These are phyloP conservation scores for Chloroclysta siterata DNA, from an alignment of 2,888 invertebrate species.

Conservation along the genomic window DNA sequence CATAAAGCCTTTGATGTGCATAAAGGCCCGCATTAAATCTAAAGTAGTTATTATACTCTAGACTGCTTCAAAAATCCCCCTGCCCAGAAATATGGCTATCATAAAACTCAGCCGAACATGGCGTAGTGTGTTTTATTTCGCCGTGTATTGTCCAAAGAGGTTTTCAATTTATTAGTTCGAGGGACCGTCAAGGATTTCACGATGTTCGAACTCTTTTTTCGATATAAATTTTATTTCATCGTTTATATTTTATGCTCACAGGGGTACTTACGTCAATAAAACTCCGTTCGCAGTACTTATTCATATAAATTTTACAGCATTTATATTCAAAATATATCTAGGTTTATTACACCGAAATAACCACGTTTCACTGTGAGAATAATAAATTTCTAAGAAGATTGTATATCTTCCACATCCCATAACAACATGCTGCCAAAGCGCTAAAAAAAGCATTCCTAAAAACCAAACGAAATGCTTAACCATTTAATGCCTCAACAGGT, in stretches of 20 bases:
- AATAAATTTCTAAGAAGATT: neutral
- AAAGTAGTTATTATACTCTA: constrained; percentile 9
- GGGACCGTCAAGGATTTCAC: constrained; percentile 37
- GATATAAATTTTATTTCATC: constrained; percentile 45
- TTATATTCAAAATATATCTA: constrained; percentile 3
- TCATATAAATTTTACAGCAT: constrained; percentile 17
- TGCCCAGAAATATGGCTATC: constrained; percentile 54
- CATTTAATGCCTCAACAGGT: too few relatives aligned
- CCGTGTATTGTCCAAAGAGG: constrained; percentile 46
- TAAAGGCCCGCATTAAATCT: constrained; percentile 7
- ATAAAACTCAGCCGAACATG: constrained; percentile 56
- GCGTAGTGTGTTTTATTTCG: constrained; percentile 44
- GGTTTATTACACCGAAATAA: neutral
- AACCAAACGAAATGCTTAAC: too few relatives aligned
- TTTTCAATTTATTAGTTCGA: constrained; percentile 55
- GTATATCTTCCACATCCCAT: too few relatives aligned
- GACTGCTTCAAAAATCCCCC: constrained; percentile 31
- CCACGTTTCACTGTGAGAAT: neutral
- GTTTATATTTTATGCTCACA: constrained; percentile 23
- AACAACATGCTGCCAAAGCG: too few relatives aligned
- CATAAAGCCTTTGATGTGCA: neutral
- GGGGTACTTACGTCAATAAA: constrained; percentile 19
- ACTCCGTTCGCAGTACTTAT: neutral
- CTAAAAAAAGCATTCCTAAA: too few relatives aligned
- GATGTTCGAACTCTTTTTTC: constrained; percentile 45